Evolutionary conservation across 2,797 vertebrate genomes (phyloP).

Genomic region (Syndactyla subalaris): DNA sequence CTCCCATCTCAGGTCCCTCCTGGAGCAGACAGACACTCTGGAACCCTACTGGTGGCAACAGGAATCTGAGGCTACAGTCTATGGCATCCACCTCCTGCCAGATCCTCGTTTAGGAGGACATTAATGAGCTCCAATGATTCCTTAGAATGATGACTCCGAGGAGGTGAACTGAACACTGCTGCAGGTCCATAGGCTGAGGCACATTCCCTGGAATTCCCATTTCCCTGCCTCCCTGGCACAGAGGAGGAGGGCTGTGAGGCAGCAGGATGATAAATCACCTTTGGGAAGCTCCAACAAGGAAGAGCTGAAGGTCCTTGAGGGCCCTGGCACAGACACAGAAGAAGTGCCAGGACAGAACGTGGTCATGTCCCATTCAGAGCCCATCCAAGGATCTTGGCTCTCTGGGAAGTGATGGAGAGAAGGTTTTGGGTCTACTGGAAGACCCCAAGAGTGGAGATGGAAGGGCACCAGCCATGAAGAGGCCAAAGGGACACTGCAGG

Average conservation of each 20-base stretch:
- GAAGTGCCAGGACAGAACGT: fast-evolving
- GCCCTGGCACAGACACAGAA: background rate
- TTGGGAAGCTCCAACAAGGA: background rate
- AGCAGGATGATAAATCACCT: background rate
- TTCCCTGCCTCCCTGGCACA: background rate
- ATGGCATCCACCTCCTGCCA: fast-evolving
- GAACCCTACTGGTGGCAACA: background rate
- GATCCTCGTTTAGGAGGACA: fast-evolving
- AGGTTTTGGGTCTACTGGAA: background rate
- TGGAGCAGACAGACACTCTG: fast-evolving
- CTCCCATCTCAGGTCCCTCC: background rate
- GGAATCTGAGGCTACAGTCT: background rate
- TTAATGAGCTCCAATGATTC: fast-evolving
- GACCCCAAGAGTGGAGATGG: background rate
- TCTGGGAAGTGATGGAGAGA: background rate
- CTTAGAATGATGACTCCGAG: fast-evolving
- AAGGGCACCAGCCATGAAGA: background rate
- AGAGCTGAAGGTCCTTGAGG: background rate
- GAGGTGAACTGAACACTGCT: fast-evolving
- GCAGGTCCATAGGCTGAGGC: background rate
- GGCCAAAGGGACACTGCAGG: fast-evolving
- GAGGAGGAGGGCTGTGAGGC: background rate
- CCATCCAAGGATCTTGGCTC: background rate
- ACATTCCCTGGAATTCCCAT: background rate
- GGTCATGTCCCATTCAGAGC: no score